Evolutionary conservation across 2,113 vertebrate genomes (phyloP), one percentile per base, ranked within the genome.

Genomic region (Heptranchias perlo): DNA sequence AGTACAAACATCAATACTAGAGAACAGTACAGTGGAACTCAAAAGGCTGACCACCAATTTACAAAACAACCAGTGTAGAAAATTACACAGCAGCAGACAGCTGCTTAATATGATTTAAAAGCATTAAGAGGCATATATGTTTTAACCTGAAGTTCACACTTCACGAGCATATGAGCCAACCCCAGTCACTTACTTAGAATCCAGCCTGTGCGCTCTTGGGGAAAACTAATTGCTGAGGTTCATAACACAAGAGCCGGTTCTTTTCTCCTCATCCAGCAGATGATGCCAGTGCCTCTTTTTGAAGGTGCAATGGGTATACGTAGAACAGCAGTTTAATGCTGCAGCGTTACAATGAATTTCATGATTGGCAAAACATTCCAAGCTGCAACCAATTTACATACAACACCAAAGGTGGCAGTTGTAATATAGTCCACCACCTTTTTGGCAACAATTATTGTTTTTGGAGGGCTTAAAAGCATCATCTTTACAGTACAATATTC

Each of bases 21-120:
- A 95, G 64, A 49, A 73, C 28, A 69, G 47, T 95, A 28, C 94
- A 49, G 94, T 69, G n/a, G 89, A 95, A 44, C 64, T 67, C 61
- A 94, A 35, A 54, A 92, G n/a, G 3, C 64, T 94, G 58, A 67
- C 39, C 87, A 91, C 52, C 93, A 65, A 94, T 49, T 47, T 73
- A 31, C 11, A 91, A 14, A 91, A 95, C 21, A 69, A 67, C 25
- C 65, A 69, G 28, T 44, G 69, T 49, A 28, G 52, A 95, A 73
- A 69, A 95, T 28, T 39, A 47, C 44, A 47, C 14, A 95, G 4
- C n/a, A 14, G 44, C 39, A 62, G n/a, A 8, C 18, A 62, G n/a
- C 2, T 93, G 89, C 58, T 64, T 23, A 62, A 49, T 6, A 18
- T 69, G 65, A 69, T 67, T 31, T 47, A 49, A 52, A 95, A 62